These are phyloP conservation scores for Okapia johnstoni DNA, from an alignment of 2,113 vertebrate species.

Conservation along the genomic window DNA sequence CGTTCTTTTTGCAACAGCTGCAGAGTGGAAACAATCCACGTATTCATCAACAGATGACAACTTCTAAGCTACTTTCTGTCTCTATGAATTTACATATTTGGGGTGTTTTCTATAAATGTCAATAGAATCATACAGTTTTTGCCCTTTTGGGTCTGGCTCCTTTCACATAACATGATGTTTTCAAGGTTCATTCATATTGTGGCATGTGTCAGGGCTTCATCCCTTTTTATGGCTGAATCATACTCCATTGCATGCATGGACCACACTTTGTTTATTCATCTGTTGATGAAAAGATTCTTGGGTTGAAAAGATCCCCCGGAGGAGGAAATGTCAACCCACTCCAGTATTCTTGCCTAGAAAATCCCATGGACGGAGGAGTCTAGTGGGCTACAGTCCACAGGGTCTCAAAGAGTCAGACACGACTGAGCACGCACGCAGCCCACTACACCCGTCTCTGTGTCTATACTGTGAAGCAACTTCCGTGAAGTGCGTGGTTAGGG, in stretches of 20 bases:
- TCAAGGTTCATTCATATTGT: not conserved
- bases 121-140: no score
- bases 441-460: not conserved
- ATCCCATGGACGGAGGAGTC: not conserved
- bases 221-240: not conserved
- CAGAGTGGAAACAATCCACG: not conserved
- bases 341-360: not conserved
- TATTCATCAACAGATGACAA: not conserved
- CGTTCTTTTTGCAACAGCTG: not conserved
- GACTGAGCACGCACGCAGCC: not conserved
- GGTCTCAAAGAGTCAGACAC: not conserved
- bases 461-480: not conserved
- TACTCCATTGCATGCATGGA: not conserved
- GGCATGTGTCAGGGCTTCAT: no score
- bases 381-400: not conserved
- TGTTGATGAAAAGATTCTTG: no score
- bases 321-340: not conserved
- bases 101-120: not conserved
- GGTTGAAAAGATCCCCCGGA: not conserved
- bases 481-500: not conserved
- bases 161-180: fast-evolving
- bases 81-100: not conserved
- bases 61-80: not conserved
- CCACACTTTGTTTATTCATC: no score
- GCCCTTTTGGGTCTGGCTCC: not conserved